Evolutionary conservation across 2,113 vertebrate genomes (phyloP).

Genomic region (Pachycephala philippinensis): DNA sequence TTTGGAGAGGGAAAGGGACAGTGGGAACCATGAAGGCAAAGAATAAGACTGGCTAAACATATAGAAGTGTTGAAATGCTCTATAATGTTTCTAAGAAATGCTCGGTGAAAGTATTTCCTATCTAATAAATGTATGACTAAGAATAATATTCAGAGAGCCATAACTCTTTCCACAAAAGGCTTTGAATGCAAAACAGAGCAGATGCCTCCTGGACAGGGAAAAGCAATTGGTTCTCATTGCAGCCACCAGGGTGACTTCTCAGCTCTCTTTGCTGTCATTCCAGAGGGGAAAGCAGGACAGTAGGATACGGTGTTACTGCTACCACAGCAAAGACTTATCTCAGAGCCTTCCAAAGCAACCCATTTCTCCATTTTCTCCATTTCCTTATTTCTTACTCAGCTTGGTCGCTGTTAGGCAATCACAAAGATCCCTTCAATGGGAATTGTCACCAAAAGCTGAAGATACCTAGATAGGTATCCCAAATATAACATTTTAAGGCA

Average conservation of each 20-base stretch:
- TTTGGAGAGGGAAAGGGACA: neutral
- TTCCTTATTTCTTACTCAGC: neutral
- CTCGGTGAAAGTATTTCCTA: constrained; percentile 10
- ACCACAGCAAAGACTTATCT: neutral
- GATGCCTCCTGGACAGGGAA: neutral
- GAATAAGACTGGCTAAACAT: neutral
- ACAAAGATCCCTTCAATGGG: neutral
- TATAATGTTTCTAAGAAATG: neutral
- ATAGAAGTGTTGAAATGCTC: neutral
- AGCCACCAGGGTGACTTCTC: neutral
- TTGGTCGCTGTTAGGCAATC: neutral
- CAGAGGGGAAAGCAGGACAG: neutral
- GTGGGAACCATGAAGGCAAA: neutral
- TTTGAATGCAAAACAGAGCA: constrained; percentile 19
- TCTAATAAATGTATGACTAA: constrained; percentile 43
- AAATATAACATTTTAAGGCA: neutral
- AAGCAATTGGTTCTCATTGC: neutral
- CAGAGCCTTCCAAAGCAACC: neutral
- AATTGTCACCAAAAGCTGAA: fast-evolving
- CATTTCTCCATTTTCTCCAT: neutral
- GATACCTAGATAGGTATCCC: too few species aligned
- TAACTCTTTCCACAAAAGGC: constrained; percentile 26
- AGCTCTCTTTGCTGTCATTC: neutral
- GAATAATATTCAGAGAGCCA: neutral
- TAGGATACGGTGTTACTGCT: neutral